Percentiles rank a stretch among this genome's conserved stretches.
These are phyloP conservation scores for Mungos mungo DNA, from an alignment of 2,113 vertebrate species.

Conservation along the genomic window DNA sequence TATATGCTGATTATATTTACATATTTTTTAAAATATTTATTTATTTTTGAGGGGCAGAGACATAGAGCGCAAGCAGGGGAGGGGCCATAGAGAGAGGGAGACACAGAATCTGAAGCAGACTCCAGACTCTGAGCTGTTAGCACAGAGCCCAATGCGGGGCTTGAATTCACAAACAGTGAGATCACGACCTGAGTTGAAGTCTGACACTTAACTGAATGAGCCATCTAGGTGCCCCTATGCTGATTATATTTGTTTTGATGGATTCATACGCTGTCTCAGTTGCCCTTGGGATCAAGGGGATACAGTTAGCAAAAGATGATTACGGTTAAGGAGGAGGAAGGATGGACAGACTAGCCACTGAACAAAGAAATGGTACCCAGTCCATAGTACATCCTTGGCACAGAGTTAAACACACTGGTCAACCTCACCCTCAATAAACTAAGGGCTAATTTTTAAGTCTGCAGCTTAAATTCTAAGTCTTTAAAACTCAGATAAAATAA, in stretches of 20 bases:
- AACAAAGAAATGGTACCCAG: conserved; percentile 18
- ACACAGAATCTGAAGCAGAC: too few relatives aligned
- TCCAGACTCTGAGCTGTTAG: too few relatives aligned
- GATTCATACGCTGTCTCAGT: neutral
- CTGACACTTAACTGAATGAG: too few relatives aligned
- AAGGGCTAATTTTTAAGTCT: conserved; percentile 15
- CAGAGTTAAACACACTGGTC: neutral
- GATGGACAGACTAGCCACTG: neutral
- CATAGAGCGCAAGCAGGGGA: too few relatives aligned
- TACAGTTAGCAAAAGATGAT: neutral
- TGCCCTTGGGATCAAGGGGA: neutral
- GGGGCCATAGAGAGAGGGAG: too few relatives aligned
- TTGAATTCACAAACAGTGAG: too few relatives aligned
- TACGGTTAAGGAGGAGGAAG: neutral
- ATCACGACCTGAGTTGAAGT: too few relatives aligned
- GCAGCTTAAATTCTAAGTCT: conserved; percentile 9
- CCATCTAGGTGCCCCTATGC: too few relatives aligned
- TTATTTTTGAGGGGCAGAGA: too few relatives aligned
- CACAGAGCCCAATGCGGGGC: too few relatives aligned
- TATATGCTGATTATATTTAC: neutral
- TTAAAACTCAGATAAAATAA: conserved; percentile 52
- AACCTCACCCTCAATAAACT: neutral
- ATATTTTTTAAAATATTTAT: too few relatives aligned
- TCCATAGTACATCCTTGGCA: neutral
- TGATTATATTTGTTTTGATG: neutral